A percentile compares a stretch with the other conserved stretches of the same genome.
Conservation (phyloP, 2,797 vertebrate species). For the Pagetopsis macropterus region DNA sequence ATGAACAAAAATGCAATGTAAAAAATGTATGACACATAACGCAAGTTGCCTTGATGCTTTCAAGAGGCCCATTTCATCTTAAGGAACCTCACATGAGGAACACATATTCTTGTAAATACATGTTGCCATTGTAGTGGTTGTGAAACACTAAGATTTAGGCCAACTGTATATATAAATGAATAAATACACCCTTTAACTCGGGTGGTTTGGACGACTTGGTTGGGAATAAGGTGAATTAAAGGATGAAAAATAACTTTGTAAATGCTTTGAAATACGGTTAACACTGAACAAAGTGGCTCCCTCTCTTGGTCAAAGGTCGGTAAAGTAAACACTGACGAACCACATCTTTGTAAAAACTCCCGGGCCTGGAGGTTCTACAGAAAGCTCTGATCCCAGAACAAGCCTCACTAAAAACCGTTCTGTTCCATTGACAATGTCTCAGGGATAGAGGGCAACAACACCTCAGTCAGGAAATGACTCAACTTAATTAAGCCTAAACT, state of each 20-base stretch:
- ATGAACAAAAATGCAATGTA: background rate
- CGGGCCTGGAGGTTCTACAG: background rate
- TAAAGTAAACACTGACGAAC: background rate
- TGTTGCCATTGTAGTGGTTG: no score
- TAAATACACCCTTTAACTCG: no score
- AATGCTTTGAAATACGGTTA: background rate
- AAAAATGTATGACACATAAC: background rate
- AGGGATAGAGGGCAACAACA: background rate
- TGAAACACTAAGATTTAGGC: no score
- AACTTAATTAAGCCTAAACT: conserved; percentile 13
- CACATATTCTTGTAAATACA: no score
- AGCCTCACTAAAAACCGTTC: background rate
- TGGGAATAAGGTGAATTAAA: no score
- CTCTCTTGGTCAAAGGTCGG: background rate
- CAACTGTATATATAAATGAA: no score
- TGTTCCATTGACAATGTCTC: background rate
- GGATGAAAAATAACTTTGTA: no score
- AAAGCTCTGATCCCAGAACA: background rate
- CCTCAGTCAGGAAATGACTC: background rate
- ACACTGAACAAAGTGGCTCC: conserved; percentile 2
- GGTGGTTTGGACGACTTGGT: no score
- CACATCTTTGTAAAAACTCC: no score
- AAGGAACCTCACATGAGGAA: no score
- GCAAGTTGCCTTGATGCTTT: no score
- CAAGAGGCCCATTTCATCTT: no score